Conservation (phyloP, 1,140 invertebrate species). For the Eupristina koningsbergeri region DNA sequence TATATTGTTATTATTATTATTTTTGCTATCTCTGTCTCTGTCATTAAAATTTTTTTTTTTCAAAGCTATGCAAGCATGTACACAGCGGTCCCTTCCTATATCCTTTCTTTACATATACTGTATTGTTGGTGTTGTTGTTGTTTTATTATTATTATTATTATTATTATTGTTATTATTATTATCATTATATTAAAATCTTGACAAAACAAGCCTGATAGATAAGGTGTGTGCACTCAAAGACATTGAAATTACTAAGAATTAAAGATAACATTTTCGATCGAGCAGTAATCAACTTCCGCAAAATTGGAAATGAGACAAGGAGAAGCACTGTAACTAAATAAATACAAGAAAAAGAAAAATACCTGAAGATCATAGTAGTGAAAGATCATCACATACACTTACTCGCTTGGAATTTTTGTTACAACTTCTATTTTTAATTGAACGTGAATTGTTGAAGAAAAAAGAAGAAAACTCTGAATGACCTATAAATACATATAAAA, state of each 20-base stretch:
- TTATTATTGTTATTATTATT: no score
- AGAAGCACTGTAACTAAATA: not conserved
- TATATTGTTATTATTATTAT: slow-evolving; percentile 16
- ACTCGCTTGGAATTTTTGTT: slow-evolving; percentile 5
- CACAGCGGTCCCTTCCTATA: no score
- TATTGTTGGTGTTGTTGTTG: no score
- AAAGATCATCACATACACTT: slow-evolving; percentile 7
- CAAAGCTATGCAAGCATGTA: no score
- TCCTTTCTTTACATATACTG: no score
- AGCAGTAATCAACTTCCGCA: slow-evolving; percentile 45
- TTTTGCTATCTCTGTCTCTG: slow-evolving; percentile 2
- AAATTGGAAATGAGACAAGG: slow-evolving; percentile 24
- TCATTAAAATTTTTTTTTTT: slow-evolving; percentile 27
- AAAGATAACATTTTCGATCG: slow-evolving; percentile 36
- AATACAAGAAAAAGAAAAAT: slow-evolving; percentile 12
- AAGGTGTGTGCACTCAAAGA: not conserved
- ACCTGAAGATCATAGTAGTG: slow-evolving; percentile 11
- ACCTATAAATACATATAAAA: slow-evolving; percentile 17
- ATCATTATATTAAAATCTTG: no score
- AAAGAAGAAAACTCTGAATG: not conserved
- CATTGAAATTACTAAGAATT: slow-evolving; percentile 34
- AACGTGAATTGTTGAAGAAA: slow-evolving; percentile 25
- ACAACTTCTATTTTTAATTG: slow-evolving; percentile 12
- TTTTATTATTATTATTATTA: no score
- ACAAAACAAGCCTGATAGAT: not conserved